phyloP scores from a whole-genome alignment of 1,140 invertebrate genomes.

The Macrocentrus cingulum region DNA sequence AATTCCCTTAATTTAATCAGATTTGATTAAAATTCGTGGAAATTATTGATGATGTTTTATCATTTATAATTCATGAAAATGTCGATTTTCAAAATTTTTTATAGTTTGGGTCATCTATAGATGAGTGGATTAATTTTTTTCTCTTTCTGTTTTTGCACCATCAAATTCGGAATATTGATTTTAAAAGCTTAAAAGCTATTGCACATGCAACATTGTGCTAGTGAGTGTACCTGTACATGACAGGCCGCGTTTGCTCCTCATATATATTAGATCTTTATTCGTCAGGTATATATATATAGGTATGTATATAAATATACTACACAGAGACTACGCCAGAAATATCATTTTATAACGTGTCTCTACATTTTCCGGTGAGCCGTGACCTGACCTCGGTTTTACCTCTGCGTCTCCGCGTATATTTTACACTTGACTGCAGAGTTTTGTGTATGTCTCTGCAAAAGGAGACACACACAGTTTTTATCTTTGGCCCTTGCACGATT shows the following conservation, averaged over 20 bases:
- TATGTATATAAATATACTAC: not conserved
- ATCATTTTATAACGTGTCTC: constrained; percentile 20
- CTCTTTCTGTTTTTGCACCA: too few relatives aligned
- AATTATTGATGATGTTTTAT: too few relatives aligned
- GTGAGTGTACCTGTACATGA: not conserved
- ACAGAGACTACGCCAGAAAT: constrained; percentile 6
- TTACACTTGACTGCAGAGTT: constrained; percentile 10
- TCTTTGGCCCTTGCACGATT: not conserved
- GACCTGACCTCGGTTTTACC: constrained; percentile 4
- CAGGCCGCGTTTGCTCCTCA: constrained; percentile 16
- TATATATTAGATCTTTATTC: constrained; percentile 12
- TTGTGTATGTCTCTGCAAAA: constrained; percentile 10
- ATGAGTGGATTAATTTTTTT: too few relatives aligned
- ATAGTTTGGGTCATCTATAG: too few relatives aligned
- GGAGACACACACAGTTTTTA: not conserved
- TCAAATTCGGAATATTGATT: too few relatives aligned
- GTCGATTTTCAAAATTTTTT: too few relatives aligned
- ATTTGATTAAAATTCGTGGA: too few relatives aligned
- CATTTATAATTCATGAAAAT: too few relatives aligned
- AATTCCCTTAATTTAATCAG: too few relatives aligned
- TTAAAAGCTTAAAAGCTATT: too few relatives aligned
- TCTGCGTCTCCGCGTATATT: constrained; percentile 10
- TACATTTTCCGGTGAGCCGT: constrained; percentile 12
- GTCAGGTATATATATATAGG: too few relatives aligned
- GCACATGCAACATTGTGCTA: too few relatives aligned